phyloP scores from a whole-genome alignment of 2,888 invertebrate species.

The Lasioglossum lativentre region DNA sequence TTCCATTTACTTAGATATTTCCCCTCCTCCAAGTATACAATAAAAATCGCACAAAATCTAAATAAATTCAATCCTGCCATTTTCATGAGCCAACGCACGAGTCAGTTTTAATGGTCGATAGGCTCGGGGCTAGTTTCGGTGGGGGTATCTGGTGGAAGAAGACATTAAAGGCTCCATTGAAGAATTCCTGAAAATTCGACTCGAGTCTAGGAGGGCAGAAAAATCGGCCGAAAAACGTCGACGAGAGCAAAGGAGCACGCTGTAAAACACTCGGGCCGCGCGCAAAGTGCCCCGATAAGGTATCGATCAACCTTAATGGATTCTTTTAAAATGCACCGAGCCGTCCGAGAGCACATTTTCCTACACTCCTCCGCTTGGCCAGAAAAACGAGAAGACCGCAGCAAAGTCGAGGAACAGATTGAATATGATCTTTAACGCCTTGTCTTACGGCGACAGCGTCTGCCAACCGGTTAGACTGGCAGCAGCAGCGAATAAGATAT shows the following conservation, averaged over 20 bases:
- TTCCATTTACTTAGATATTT: no score
- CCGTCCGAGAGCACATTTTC: not conserved
- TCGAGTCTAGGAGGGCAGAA: not conserved
- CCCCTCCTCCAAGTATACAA: no score
- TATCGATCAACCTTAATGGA: conserved; percentile 20
- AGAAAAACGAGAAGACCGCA: not conserved
- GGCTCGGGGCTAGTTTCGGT: no score
- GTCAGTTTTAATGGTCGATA: no score
- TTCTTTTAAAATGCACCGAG: conserved; percentile 12
- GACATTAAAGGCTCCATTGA: not conserved
- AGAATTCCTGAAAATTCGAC: not conserved
- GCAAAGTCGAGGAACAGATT: not conserved
- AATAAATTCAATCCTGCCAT: no score
- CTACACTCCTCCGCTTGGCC: not conserved
- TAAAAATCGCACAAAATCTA: no score
- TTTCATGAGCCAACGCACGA: no score
- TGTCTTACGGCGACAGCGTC: not conserved
- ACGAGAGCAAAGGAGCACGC: not conserved
- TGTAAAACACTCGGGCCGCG: not conserved
- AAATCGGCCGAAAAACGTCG: conserved; percentile 3
- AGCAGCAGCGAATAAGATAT: no score
- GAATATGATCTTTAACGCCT: conserved; percentile 13
- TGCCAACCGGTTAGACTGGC: not conserved
- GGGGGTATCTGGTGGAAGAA: no score
- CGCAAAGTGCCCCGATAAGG: not conserved